Base-by-base conservation (phyloP, 2,113 vertebrate genomes). In the Pseudorhombus dupliciocellatus region DNA sequence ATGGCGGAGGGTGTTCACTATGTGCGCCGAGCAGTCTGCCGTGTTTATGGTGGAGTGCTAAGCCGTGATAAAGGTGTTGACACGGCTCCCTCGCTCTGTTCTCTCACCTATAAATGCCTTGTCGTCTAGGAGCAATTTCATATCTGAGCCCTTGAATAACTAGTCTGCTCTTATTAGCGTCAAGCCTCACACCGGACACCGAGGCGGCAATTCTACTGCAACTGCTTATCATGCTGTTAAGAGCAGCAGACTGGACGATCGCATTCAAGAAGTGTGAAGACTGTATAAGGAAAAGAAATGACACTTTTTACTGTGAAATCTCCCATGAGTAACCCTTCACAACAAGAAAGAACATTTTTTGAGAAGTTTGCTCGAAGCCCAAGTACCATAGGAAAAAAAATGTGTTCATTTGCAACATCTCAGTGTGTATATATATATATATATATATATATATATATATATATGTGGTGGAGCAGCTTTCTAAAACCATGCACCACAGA, bases 81-180 rank as follows among this genome's bases (percentile, higher is more conserved):
- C 74, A 24, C 46, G 37, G 54, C 55, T 78, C 46, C 14, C 18
- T 37, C 60, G 57, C 55, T 0, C 18, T 55, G 37, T 79, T 79
- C 69, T 83, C 66, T 73, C 76, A 80, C 80, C 69, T 67, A 55
- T 82, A 85, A 87, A 77, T 66, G 51, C 44, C 52, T 73, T 70
- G 66, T 79, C 70, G 82, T 73, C 78, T 0, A 20, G 42, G 26
- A 25, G 77, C 63, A 74, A 73, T 78, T 60, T 80, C 68, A 76
- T 56, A 75, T 74, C 51, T 80, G 50, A 66, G 52, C 11, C 61
- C 24, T 20, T 66, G 14, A 75, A 63, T 75, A 73, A 73, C 66
- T 50, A 30, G 52, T 56, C 42, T 21, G 42, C 42, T 65, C 25
- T 63, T 76, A 66, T 64, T 30, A 77, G 44, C 61, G 69, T 68